A percentile compares a stretch with the other conserved stretches of the same genome.
These are phyloP conservation scores for Lycia hirtaria DNA, from an alignment of 2,888 invertebrate genomes.

Conservation along the genomic window DNA sequence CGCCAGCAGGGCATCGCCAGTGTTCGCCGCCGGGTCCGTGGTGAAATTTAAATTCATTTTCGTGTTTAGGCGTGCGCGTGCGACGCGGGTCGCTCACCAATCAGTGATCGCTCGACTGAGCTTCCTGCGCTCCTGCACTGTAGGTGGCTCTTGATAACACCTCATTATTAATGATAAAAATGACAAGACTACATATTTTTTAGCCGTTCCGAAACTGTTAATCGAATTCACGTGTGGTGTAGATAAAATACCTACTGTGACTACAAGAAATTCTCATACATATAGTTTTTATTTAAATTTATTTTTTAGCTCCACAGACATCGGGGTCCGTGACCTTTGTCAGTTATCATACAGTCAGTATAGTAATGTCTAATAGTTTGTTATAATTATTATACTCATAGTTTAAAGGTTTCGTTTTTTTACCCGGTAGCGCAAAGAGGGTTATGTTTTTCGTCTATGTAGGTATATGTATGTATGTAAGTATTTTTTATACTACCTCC, in stretches of 20 bases:
- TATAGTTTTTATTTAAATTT: no score
- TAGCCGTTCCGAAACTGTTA: conserved; percentile 43
- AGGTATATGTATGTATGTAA: no score
- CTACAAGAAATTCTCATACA: no score
- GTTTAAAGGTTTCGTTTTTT: no score
- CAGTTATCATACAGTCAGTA: no score
- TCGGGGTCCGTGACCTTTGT: no score
- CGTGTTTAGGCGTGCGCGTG: conserved; percentile 45
- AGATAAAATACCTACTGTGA: conserved; percentile 1
- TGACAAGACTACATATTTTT: conserved; percentile 57
- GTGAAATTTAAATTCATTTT: conserved; percentile 52
- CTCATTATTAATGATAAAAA: conserved; percentile 76
- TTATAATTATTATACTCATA: no score
- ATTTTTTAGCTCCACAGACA: no score
- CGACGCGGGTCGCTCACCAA: conserved; percentile 46
- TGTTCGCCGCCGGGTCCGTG: conserved; percentile 47
- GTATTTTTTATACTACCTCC: no score
- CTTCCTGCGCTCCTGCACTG: conserved; percentile 62
- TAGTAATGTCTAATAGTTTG: no score
- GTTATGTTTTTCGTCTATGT: no score
- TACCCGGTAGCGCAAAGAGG: no score
- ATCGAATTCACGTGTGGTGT: conserved; percentile 15
- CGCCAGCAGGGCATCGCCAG: conserved; percentile 85
- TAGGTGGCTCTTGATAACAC: conserved; percentile 75
- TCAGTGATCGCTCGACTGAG: conserved; percentile 63